These are phyloP conservation scores for Leuciscus idus DNA, from an alignment of 2,113 vertebrate genomes.

Conservation along the genomic window DNA sequence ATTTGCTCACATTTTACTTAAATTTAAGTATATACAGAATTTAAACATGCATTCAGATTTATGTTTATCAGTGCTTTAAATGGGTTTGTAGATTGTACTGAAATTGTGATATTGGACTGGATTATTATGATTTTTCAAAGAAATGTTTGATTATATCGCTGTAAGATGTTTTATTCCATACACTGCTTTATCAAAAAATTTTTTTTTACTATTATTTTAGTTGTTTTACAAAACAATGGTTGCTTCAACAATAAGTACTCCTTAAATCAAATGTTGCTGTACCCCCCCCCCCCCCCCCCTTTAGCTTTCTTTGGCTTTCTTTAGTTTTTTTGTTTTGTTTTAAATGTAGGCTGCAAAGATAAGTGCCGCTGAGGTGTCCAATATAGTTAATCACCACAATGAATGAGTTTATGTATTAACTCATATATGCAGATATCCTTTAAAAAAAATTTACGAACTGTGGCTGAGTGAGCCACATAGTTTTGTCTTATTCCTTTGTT, in stretches of 20 bases:
- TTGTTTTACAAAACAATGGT: conserved; percentile 45
- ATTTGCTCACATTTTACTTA: conserved; percentile 71
- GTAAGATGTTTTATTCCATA: conserved; percentile 67
- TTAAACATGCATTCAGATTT: conserved; percentile 66
- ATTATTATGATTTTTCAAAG: conserved; percentile 60
- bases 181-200: conserved; percentile 58
- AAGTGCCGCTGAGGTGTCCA: neutral
- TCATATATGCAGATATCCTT: neutral
- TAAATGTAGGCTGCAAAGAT: neutral
- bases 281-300: too few relatives aligned
- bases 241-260: conserved; percentile 14
- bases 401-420: neutral
- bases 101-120: conserved; percentile 60
- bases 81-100: conserved; percentile 70
- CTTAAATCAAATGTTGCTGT: neutral
- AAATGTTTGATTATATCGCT: conserved; percentile 69
- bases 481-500: neutral
- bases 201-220: conserved; percentile 50
- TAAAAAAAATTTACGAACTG: neutral
- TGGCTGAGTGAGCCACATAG: neutral
- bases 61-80: conserved; percentile 79
- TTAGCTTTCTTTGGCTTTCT: too few relatives aligned
- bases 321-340: neutral
- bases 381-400: neutral
- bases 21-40: conserved; percentile 66